phyloP scores from a whole-genome alignment of 2,888 invertebrate species.

The Caenorhabditis virilis region DNA sequence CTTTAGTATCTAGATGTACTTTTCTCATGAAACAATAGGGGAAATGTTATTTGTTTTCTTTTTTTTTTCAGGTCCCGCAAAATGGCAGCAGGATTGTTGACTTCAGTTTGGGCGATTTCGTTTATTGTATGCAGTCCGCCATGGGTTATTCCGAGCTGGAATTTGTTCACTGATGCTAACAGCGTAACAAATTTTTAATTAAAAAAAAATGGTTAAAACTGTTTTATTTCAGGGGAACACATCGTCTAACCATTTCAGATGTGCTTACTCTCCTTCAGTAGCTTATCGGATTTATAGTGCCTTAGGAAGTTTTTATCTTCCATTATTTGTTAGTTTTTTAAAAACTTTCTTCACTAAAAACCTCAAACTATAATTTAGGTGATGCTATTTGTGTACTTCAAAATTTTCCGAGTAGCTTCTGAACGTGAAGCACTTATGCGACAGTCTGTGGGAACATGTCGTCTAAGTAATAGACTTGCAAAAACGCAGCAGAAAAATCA shows the following conservation, averaged over 20 bases:
- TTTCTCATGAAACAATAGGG: conserved; percentile 4
- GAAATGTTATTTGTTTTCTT: too few relatives aligned
- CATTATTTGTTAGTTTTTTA: conserved; percentile 62
- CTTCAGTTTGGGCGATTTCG: conserved; percentile 69
- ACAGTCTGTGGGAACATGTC: conserved; percentile 66
- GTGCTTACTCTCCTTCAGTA: conserved; percentile 65
- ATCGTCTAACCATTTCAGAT: conserved; percentile 43
- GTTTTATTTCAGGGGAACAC: conserved; percentile 6
- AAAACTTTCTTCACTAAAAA: background rate
- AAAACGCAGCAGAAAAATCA: conserved; percentile 52
- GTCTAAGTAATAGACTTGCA: conserved; percentile 61
- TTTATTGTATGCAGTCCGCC: conserved; percentile 69
- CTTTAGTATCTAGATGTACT: conserved; percentile 20
- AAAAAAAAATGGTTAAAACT: background rate
- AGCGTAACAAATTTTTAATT: background rate
- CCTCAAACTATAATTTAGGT: conserved; percentile 48
- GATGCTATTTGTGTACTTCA: conserved; percentile 71
- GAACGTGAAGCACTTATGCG: conserved; percentile 66
- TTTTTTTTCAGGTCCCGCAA: conserved; percentile 58
- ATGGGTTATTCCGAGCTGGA: conserved; percentile 68
- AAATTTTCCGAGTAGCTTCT: conserved; percentile 68
- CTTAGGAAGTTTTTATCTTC: conserved; percentile 71
- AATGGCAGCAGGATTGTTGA: conserved; percentile 67
- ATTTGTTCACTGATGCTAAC: conserved; percentile 52
- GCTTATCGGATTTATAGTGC: conserved; percentile 71